These are phyloP conservation scores for Merluccius polli DNA, from an alignment of 2,797 vertebrate species.

Conservation along the genomic window DNA sequence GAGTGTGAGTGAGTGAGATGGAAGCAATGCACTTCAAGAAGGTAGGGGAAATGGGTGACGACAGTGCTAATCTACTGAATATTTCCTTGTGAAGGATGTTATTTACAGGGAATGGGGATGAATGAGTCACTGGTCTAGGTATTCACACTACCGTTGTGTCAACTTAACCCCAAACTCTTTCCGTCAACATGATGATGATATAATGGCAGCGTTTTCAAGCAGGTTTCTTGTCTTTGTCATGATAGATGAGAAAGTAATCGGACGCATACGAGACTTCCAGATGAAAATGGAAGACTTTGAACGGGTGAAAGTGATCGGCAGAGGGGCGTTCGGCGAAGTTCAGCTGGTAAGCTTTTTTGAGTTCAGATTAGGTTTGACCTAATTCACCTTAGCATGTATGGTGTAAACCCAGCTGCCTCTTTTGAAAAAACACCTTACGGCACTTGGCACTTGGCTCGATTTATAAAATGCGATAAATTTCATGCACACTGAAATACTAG, in stretches of 20 bases:
- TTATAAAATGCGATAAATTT: too few species aligned
- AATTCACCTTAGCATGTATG: too few species aligned
- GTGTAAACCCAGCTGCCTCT: too few species aligned
- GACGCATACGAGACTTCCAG: constrained; percentile 85
- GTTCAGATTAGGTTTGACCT: neutral
- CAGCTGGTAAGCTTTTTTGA: constrained; percentile 82
- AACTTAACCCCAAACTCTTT: neutral
- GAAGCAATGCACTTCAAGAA: neutral
- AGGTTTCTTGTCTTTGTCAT: constrained; percentile 4
- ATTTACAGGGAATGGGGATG: neutral
- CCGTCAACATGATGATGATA: neutral
- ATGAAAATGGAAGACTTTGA: constrained; percentile 99
- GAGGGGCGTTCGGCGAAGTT: constrained; percentile 97
- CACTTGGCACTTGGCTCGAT: too few species aligned
- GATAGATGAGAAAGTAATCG: constrained; percentile 90
- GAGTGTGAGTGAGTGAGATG: neutral
- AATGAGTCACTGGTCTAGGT: neutral
- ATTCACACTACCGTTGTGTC: neutral
- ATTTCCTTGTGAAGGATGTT: neutral
- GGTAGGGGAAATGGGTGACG: neutral
- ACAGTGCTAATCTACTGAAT: neutral
- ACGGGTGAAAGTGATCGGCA: constrained; percentile 97
- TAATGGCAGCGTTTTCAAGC: neutral
- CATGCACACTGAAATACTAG: too few species aligned
- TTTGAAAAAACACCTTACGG: too few species aligned